These are phyloP conservation scores for Eupithecia subfuscata DNA, from an alignment of 2,888 invertebrate genomes.

Conservation along the genomic window DNA sequence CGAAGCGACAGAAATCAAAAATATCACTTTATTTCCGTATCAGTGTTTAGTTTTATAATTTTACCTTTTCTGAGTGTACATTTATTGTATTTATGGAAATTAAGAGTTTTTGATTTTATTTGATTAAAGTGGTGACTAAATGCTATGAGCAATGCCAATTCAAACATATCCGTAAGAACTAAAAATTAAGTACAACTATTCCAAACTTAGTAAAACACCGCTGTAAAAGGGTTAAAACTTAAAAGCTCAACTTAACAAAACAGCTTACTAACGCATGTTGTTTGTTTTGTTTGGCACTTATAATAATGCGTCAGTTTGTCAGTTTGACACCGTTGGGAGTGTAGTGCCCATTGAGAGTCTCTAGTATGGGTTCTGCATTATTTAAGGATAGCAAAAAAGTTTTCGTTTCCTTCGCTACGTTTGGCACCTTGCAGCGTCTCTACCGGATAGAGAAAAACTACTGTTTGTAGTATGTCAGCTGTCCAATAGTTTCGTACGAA, in stretches of 20 bases:
- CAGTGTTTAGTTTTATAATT: no score
- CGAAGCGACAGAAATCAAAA: no score
- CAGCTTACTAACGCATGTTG: neutral
- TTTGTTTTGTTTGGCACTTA: conserved; percentile 3
- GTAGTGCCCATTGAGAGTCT: conserved; percentile 14
- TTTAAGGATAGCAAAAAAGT: neutral
- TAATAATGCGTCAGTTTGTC: conserved; percentile 11
- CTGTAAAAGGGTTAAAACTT: neutral
- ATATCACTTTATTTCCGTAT: no score
- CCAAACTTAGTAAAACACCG: neutral
- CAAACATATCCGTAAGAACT: neutral
- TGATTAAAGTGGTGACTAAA: no score
- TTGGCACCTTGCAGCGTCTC: neutral
- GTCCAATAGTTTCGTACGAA: neutral
- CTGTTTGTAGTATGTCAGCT: neutral
- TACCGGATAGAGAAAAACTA: neutral
- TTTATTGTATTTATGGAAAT: no score
- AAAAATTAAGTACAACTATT: neutral
- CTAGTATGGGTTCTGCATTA: neutral
- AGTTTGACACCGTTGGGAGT: conserved; percentile 1
- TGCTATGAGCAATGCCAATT: neutral
- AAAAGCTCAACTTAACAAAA: neutral
- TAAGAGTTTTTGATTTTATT: no score
- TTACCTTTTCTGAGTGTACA: no score
- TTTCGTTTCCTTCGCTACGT: neutral